phyloP scores from a whole-genome alignment of 2,888 invertebrate genomes.

The Deroplatys truncata region DNA sequence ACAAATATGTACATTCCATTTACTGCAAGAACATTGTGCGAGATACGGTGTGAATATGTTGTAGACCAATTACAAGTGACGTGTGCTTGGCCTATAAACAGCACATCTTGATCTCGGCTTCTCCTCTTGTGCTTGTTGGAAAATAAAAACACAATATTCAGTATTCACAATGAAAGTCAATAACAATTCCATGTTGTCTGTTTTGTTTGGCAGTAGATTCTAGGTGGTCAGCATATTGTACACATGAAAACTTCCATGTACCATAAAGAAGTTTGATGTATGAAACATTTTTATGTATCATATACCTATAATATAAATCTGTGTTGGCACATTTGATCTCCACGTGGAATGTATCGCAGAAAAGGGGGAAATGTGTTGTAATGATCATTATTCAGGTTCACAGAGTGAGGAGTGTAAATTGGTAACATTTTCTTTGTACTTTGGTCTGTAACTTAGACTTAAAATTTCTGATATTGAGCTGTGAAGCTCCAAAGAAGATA shows the following conservation, averaged over 20 bases:
- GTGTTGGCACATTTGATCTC: background rate
- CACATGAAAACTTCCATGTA: background rate
- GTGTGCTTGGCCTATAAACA: conserved; percentile 4
- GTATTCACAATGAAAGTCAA: background rate
- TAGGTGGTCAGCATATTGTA: background rate
- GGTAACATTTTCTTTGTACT: background rate
- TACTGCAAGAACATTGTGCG: conserved; percentile 15
- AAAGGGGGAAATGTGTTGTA: background rate
- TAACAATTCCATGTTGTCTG: background rate
- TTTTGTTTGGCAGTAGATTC: background rate
- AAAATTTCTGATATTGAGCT: background rate
- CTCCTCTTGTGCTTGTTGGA: background rate
- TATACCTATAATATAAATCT: background rate
- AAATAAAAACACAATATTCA: background rate
- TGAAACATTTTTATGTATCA: background rate
- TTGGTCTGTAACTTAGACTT: background rate
- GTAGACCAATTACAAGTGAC: background rate
- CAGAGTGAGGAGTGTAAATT: background rate
- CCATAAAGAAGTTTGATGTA: background rate
- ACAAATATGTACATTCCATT: conserved; percentile 32
- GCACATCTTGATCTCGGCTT: background rate
- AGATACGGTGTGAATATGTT: background rate
- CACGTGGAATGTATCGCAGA: background rate
- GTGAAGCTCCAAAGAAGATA: background rate
- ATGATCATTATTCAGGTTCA: background rate